Evolutionary conservation across 1,140 invertebrate species (phyloP).

Genomic region (Cydia amplana): DNA sequence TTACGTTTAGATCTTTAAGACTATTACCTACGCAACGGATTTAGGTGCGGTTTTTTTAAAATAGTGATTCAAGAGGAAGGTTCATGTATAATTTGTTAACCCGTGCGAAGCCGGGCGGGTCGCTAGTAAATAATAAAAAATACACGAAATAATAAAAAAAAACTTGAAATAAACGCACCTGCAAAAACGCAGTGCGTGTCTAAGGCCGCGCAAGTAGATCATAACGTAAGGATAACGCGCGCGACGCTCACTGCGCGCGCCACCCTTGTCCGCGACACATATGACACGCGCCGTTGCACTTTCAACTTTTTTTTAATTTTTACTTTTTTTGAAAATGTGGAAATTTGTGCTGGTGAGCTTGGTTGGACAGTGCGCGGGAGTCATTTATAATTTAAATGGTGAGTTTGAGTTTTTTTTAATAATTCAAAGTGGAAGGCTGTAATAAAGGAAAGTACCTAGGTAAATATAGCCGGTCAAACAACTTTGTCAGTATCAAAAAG

Average conservation of each 20-base stretch:
- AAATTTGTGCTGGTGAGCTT: slow-evolving; percentile 31
- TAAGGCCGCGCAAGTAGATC: slow-evolving; percentile 4
- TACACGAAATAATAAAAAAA: background rate
- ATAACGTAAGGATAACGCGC: background rate
- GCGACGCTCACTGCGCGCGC: background rate
- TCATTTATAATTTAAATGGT: slow-evolving; percentile 49
- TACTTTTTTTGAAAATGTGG: slow-evolving; percentile 19
- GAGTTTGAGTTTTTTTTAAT: slow-evolving; percentile 36
- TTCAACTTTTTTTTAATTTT: background rate
- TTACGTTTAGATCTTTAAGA: no score
- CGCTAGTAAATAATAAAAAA: no score
- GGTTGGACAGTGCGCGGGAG: slow-evolving; percentile 30
- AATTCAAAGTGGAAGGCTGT: no score
- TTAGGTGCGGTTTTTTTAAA: no score
- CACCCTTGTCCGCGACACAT: slow-evolving; percentile 7
- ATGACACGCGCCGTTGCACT: background rate
- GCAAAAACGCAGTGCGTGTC: background rate
- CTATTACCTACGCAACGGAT: no score
- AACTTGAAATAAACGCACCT: background rate
- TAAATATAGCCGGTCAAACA: no score
- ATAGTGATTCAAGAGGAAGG: no score
- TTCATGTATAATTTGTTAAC: no score
- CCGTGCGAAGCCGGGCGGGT: no score
- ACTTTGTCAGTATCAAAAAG: no score
- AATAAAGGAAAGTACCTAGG: no score